A percentile compares a stretch with the other conserved stretches of the same genome.
Conservation (phyloP, 53 echinoderm and acorn worm species). For the Stichopus horrens region DNA sequence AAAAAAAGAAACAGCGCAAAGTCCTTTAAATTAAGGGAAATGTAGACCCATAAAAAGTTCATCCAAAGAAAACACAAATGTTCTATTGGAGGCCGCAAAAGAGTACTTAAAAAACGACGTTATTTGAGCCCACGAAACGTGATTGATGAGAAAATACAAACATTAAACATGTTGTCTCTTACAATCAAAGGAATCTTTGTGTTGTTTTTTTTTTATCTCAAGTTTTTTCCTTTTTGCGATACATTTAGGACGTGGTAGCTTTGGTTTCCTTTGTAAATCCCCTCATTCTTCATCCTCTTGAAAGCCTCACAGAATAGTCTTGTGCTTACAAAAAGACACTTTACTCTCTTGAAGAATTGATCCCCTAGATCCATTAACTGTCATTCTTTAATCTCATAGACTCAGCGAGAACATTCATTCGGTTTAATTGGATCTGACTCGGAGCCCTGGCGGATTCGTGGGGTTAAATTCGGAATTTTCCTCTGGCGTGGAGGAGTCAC, state of each 20-base stretch:
- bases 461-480: background rate
- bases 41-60: too few species aligned
- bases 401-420: background rate
- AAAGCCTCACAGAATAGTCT: slow-evolving; percentile 7
- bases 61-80: background rate
- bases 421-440: slow-evolving; percentile 5
- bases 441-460: background rate
- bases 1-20: too few species aligned
- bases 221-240: background rate
- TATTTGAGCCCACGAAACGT: background rate
- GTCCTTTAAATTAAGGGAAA: too few species aligned
- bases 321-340: background rate
- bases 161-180: background rate
- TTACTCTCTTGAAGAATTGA: background rate
- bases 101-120: background rate
- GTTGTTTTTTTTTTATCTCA: background rate
- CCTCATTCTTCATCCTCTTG: background rate
- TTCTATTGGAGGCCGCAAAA: background rate
- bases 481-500: too few species aligned
- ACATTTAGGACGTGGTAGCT: background rate
- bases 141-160: slow-evolving; percentile 1
- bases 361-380: slow-evolving; percentile 14
- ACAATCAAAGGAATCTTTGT: background rate
- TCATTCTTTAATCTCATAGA: slow-evolving; percentile 10
- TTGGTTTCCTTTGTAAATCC: background rate